These are phyloP conservation scores for Paguma larvata DNA, from an alignment of 2,797 vertebrate genomes.

Conservation along the genomic window DNA sequence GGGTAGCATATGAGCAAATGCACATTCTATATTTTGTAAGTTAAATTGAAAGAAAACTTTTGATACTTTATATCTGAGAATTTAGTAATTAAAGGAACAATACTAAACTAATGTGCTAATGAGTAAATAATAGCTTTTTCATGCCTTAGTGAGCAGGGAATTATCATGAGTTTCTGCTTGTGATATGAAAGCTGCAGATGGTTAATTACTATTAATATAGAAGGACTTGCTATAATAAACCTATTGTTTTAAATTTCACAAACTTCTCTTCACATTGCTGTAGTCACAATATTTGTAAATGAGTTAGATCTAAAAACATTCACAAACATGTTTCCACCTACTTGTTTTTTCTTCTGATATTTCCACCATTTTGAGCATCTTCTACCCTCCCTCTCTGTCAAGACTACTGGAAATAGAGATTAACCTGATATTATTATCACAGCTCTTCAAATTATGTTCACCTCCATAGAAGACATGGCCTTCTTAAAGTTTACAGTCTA, in stretches of 20 bases:
- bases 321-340: not conserved
- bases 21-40: conserved; percentile 50
- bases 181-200: conserved; percentile 70
- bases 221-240: conserved; percentile 65
- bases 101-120: conserved; percentile 76
- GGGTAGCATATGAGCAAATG: not conserved
- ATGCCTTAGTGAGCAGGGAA: conserved; percentile 63
- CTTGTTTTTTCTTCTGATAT: conserved; percentile 10
- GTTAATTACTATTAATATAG: conserved; percentile 73
- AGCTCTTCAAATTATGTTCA: not conserved
- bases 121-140: conserved; percentile 71
- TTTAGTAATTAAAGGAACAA: conserved; percentile 73
- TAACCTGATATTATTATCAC: not conserved
- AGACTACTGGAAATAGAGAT: not conserved
- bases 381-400: not conserved
- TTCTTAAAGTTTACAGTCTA: not conserved
- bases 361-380: not conserved
- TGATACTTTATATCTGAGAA: conserved; percentile 64
- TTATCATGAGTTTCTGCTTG: conserved; percentile 68
- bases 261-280: conserved; percentile 43
- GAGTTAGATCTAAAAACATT: not conserved
- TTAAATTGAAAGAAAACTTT: conserved; percentile 31
- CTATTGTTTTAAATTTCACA: conserved; percentile 71
- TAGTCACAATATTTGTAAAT: conserved; percentile 44
- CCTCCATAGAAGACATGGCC: not conserved